A percentile compares a stretch with the other conserved stretches of the same genome.
phyloP scores from a whole-genome alignment of 92 coral and sea anemone genomes.

The Anthopleura xanthogrammica region DNA sequence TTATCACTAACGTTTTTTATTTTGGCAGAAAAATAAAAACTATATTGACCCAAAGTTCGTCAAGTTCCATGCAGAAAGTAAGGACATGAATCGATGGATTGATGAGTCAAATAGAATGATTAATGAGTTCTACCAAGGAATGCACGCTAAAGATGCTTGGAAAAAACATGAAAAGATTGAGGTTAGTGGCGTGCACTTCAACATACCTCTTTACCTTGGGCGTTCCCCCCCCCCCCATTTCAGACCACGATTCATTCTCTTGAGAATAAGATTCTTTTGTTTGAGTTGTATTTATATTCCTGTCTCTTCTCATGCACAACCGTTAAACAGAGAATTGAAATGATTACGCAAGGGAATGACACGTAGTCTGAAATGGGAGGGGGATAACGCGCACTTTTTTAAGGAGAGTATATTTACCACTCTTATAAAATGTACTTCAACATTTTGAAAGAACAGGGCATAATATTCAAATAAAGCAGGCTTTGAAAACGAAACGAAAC shows the following conservation, averaged over 20 bases:
- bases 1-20: no score
- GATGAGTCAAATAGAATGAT: conserved; percentile 67
- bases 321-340: neutral
- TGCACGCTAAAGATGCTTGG: conserved; percentile 80
- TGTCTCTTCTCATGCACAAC: neutral
- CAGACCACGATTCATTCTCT: no score
- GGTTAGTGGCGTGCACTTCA: conserved; percentile 29
- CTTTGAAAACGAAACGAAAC: no score
- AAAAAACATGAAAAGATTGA: conserved; percentile 64
- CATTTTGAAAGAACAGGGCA: no score
- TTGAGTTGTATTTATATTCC: no score
- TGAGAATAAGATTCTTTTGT: no score
- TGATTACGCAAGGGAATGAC: neutral
- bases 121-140: conserved; percentile 59
- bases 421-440: no score
- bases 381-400: no score
- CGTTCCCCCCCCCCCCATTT: neutral
- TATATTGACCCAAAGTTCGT: conserved; percentile 38
- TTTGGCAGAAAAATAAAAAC: conserved; percentile 39
- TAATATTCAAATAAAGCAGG: neutral
- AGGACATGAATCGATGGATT: conserved; percentile 71
- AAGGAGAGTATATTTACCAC: no score
- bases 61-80: conserved; percentile 58
- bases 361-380: neutral
- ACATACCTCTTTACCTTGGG: neutral